These are phyloP conservation scores for Chondrilla cf. caribensis DNA, from an alignment of 37 sponge, comb jelly and placozoan species.

Conservation along the genomic window DNA sequence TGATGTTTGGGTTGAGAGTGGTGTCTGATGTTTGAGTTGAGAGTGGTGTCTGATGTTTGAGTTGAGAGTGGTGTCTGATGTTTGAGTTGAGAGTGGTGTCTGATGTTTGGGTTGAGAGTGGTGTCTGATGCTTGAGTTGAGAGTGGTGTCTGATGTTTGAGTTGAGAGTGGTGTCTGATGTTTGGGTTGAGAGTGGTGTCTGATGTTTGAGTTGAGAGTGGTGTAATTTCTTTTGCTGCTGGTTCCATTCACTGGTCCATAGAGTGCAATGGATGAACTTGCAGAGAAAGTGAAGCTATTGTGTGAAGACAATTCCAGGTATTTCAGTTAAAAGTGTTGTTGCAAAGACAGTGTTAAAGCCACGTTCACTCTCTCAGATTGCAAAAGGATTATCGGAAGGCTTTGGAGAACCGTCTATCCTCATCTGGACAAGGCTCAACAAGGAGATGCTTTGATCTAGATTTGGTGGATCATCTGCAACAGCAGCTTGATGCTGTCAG, in stretches of 20 bases:
- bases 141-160: too few relatives aligned
- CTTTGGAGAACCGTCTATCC: conserved; percentile 31
- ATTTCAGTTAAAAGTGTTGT: not conserved
- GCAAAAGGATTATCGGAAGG: conserved; percentile 35
- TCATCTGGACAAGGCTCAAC: not conserved
- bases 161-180: too few relatives aligned
- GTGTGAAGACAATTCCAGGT: conserved; percentile 58
- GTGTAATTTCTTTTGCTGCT: too few relatives aligned
- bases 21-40: too few relatives aligned
- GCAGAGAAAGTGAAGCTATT: conserved; percentile 39
- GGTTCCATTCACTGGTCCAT: not conserved
- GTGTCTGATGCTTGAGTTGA: too few relatives aligned
- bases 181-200: too few relatives aligned
- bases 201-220: too few relatives aligned
- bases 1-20: too few relatives aligned
- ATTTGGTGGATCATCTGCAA: conserved; percentile 10
- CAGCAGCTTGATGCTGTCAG: conserved; percentile 3
- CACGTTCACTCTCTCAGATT: not conserved
- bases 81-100: too few relatives aligned
- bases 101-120: too few relatives aligned
- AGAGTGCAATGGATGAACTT: conserved; percentile 54
- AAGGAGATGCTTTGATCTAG: not conserved
- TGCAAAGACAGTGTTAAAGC: not conserved
- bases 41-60: too few relatives aligned
- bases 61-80: too few relatives aligned